These are phyloP conservation scores for Pterocles burchelli DNA, from an alignment of 2,113 vertebrate genomes.

Conservation along the genomic window DNA sequence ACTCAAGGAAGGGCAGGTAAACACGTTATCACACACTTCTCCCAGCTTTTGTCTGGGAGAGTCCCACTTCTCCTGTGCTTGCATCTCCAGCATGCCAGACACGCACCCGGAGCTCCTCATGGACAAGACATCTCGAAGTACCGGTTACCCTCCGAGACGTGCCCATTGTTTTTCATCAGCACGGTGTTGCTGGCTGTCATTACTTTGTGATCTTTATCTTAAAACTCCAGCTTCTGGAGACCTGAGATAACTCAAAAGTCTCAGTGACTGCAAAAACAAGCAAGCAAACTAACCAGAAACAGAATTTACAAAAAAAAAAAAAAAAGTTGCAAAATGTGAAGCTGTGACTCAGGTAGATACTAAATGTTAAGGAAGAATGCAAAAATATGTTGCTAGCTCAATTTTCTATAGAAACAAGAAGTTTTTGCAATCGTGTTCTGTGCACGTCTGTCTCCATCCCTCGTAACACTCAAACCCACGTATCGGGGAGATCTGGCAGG, in stretches of 20 bases:
- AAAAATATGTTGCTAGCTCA: background rate
- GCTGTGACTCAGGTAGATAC: conserved; percentile 43
- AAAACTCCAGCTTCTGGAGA: conserved; percentile 43
- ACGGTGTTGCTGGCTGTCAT: background rate
- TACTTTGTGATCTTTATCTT: conserved; percentile 49
- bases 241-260: conserved; percentile 21
- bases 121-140: conserved; percentile 51
- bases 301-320: background rate
- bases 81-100: conserved; percentile 18
- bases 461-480: background rate
- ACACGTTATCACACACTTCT: background rate
- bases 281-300: conserved; percentile 36
- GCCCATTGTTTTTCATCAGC: conserved; percentile 19
- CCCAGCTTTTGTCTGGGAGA: background rate
- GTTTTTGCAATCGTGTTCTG: background rate
- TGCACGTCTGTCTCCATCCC: background rate
- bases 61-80: background rate
- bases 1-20: background rate
- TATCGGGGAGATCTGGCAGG: background rate
- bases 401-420: background rate
- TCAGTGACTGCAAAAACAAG: conserved; percentile 15
- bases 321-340: background rate
- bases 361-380: conserved; percentile 20
- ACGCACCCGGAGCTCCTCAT: background rate
- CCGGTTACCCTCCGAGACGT: conserved; percentile 6